Base-by-base conservation (phyloP, 2,888 invertebrate species). In the Agrotis segetum region DNA sequence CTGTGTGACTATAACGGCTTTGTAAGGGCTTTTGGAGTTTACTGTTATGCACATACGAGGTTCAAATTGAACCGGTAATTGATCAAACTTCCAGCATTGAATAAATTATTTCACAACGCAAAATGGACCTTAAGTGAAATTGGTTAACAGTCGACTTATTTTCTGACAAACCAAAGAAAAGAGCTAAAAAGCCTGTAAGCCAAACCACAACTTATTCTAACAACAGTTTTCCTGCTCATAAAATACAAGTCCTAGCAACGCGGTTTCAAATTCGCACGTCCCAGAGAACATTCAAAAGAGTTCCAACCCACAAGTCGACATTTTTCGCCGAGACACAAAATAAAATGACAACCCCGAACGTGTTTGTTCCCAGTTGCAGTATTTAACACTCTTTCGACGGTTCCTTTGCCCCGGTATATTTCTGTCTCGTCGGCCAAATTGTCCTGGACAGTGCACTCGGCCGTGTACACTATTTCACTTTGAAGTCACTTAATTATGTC, bases 401-500 rank as follows among this genome's bases (percentile, higher is more conserved):
- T 85, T 82, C 87, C 85, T 87, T 86, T 87, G 73, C 71, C 79
- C 72, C 75, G 70, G 77, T 79, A 79, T 91, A 88, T 92, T 90
- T 91, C 88, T 85, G 88, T 88, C 86, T 84, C 88, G 85, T 89
- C 89, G 85, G 81, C 82, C 89, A 91, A 92, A 92, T 92, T 88
- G 90, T 82, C 81, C 85, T 83, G 88, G 91, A 92, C 91, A 88
- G 89, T 82, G 88, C 90, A 84, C 67, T 88, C 87, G 83, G 71
- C 84, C 91, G 88, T 88, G 81, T 74, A 81, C 85, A 86, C 85
- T 82, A 83, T 84, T 80, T 85, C 88, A 84, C 90, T 92, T 92
- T 91, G 90, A 91, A 89, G 88, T 89, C 87, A 88, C 88, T 90
- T 92, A 89, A 91, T 91, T 91, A 91, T 86, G 89, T 90, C 88